Evolutionary conservation across 2,888 invertebrate species (phyloP), one percentile per base, ranked within the genome.

Genomic region (Drosophila helvetica): DNA sequence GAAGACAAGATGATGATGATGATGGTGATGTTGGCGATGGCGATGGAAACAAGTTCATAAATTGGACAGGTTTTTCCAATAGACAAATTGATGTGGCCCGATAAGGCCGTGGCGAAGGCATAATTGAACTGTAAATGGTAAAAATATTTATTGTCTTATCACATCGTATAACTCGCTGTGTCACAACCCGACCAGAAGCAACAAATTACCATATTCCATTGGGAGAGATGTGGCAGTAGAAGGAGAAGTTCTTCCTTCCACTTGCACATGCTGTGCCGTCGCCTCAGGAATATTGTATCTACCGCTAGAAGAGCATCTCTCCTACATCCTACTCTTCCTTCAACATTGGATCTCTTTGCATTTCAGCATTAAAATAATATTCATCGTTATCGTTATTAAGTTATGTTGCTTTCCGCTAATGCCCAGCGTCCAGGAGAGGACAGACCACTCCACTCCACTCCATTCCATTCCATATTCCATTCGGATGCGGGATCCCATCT

Each of bases 91-190:
- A 74, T 76, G 74, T 73, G 74, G 77, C 73, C 73, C 71, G 75
- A 74, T 77, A 84, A 75, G 77, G 74, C 33, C 33, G 33, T 33
- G 33, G 12, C 43, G 76, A 64, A 79, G 76, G 69, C 78, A 81
- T 81, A 81, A 87, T 85, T 86, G 90, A 85, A 90, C 86, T 86
- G 89, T 82, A 88, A 89, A 88, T 89, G 77, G 80, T 77, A 81
- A 88, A 90, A 86, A 90, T 90, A 85, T 90, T 90, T 89, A 90
- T 90, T 89, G 89, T 90, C 90, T 91, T 90, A 90, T 90, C 91
- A 90, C 90, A 90, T 91, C 90, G 90, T 91, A 90, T 90, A 91
- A 90, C 90, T 91, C 86, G 83, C 78, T 73, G 78, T 90, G 90
- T 91, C 90, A 91, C 90, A 80, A 91, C 90, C 61, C 79, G 58